Evolutionary conservation across 2,888 invertebrate species (phyloP).

Genomic region (Sphaerophoria taeniata): DNA sequence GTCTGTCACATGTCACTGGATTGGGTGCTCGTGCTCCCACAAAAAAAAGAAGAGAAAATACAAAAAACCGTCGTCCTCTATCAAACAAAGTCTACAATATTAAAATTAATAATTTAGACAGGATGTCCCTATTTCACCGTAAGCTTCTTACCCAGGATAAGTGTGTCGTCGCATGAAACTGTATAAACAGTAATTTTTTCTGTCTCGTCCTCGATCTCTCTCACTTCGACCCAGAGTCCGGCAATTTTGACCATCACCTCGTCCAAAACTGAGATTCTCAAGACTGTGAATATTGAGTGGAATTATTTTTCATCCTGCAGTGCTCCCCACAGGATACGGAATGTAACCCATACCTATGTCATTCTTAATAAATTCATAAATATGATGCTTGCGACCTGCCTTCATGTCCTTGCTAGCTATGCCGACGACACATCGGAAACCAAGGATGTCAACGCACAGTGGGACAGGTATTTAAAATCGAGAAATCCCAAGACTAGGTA

Average conservation of each 20-base stretch:
- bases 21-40: not conserved
- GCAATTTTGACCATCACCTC: not conserved
- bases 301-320: not conserved
- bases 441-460: not conserved
- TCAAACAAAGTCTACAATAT: slow-evolving; percentile 65
- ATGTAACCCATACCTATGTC: not conserved
- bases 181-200: slow-evolving; percentile 50
- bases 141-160: not conserved
- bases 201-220: not conserved
- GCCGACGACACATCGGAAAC: not conserved
- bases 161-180: slow-evolving; percentile 13
- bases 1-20: slow-evolving; percentile 34
- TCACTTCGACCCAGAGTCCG: not conserved
- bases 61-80: slow-evolving; percentile 40
- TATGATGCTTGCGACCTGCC: no score
- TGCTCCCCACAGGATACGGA: slow-evolving; percentile 35
- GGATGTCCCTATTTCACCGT: slow-evolving; percentile 60
- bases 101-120: slow-evolving; percentile 65
- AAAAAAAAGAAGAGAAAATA: slow-evolving; percentile 5
- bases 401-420: slow-evolving; percentile 20
- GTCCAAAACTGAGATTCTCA: not conserved
- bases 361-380: slow-evolving; percentile 65
- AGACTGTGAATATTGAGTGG: slow-evolving; percentile 24
- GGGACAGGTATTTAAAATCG: slow-evolving; percentile 62
- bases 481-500: slow-evolving; percentile 33